These are phyloP conservation scores for Sinocyclocheilus rhinocerous DNA, from an alignment of 2,113 vertebrate genomes.

Conservation along the genomic window DNA sequence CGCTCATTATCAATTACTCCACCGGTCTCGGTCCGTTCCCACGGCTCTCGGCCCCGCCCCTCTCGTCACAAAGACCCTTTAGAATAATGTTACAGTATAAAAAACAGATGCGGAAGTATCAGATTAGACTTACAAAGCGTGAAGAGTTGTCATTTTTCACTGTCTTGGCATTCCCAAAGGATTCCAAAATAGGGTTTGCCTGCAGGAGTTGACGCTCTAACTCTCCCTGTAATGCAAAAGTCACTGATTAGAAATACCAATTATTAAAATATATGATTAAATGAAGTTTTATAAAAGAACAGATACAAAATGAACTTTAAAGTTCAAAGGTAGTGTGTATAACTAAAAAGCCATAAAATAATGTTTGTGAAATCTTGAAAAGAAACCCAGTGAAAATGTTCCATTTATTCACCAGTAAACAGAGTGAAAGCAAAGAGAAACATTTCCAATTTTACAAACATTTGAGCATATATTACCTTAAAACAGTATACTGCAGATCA, in stretches of 20 bases:
- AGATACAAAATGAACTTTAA: not conserved
- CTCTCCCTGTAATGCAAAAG: slow-evolving; percentile 81
- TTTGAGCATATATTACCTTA: not conserved
- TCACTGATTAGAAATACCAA: not conserved
- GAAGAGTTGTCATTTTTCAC: slow-evolving; percentile 99
- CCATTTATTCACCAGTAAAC: not conserved
- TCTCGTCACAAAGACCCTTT: no score
- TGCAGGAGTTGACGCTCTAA: slow-evolving; percentile 95
- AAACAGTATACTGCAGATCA: not conserved
- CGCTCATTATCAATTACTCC: no score
- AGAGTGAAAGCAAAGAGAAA: not conserved
- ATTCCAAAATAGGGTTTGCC: slow-evolving; percentile 96
- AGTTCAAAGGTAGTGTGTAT: not conserved
- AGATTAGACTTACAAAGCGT: slow-evolving; percentile 84
- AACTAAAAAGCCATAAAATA: not conserved
- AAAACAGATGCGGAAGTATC: not conserved
- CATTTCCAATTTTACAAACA: not conserved
- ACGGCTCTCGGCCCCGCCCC: no score
- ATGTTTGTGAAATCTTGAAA: not conserved
- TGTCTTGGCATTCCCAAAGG: slow-evolving; percentile 97
- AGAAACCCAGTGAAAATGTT: slow-evolving; percentile 2
- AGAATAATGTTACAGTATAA: no score
- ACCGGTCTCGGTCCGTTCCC: no score
- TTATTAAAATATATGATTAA: not conserved
- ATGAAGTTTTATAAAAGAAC: not conserved